Conservation (phyloP, 2,113 vertebrate species). For the Amblyopsis rosae region DNA sequence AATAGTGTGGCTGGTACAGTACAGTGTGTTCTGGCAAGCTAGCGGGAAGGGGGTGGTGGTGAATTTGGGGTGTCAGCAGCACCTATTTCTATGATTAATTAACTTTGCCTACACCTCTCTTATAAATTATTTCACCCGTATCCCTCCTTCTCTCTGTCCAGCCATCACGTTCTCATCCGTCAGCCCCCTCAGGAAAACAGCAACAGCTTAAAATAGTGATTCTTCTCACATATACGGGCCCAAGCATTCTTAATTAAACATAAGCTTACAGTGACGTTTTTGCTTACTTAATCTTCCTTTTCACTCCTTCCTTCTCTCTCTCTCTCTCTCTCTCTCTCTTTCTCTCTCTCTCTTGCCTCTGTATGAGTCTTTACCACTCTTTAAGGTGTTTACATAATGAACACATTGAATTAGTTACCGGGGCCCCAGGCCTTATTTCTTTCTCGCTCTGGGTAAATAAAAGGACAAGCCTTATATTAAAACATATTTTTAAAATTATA, state of each 20-base stretch:
- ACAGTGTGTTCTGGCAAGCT: slow-evolving; percentile 28
- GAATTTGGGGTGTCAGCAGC: no score
- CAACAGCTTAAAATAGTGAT: slow-evolving; percentile 27
- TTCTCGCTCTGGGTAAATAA: slow-evolving; percentile 73
- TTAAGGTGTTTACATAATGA: slow-evolving; percentile 76
- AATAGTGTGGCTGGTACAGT: slow-evolving; percentile 41
- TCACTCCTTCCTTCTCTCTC: no score
- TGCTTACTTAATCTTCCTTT: neutral
- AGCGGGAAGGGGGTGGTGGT: neutral
- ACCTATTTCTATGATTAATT: slow-evolving; percentile 58
- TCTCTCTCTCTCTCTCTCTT: no score
- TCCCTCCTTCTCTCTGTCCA: slow-evolving; percentile 8
- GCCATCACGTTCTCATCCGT: slow-evolving; percentile 37
- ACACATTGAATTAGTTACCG: slow-evolving; percentile 80
- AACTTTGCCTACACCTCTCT: slow-evolving; percentile 67
- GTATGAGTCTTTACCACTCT: slow-evolving; percentile 16
- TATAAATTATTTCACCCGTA: slow-evolving; percentile 45
- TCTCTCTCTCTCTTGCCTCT: neutral
- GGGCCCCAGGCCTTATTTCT: slow-evolving; percentile 66
- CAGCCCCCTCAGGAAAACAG: slow-evolving; percentile 40
- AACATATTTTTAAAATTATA: slow-evolving; percentile 77
- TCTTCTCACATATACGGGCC: neutral
- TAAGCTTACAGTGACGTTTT: no score
- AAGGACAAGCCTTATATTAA: slow-evolving; percentile 78
- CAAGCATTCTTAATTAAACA: no score